Base-by-base conservation (phyloP, 1,140 invertebrate species). In the Batillaria attramentaria region DNA sequence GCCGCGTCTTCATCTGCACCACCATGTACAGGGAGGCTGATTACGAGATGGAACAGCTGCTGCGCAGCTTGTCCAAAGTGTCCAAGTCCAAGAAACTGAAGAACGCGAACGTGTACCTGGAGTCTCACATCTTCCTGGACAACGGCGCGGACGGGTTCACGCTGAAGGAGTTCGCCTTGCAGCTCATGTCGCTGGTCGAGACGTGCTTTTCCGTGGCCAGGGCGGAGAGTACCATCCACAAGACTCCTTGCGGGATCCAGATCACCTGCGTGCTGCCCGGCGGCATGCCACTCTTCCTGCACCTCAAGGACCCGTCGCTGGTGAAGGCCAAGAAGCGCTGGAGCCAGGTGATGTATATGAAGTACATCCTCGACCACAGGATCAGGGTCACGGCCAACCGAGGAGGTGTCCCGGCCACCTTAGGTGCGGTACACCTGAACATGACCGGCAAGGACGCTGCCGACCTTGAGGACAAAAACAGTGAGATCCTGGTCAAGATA, bases 341-440 rank as follows among this genome's bases (percentile, higher is more conserved):
- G 86, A 86, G 84, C 79, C 86, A 87, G 65, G 84, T 85, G 0
- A 86, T 86, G 84, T 86, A 86, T 43, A 83, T 86, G 79, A 83
- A 82, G 13, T 86, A 86, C 66, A 81, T 86, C n/a, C 60, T 86
- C 20, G 76, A 79, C n/a, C 78, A 83, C 77, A 75, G 85, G 31
- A 74, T 81, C 69, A 72, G 81, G 68, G 39, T 60, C 20, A 76
- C 79, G 13, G 31, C 20, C 31, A 35, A 35, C 13, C 46, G 60
- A 31, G 18, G 16, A 2, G 10, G 8, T 18, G 8, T 24, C 10
- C n/a, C n/a, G n/a, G n/a, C n/a, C n/a, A n/a, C n/a, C n/a, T n/a
- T n/a, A n/a, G 18, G 16, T 6, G 20, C 16, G 18, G 18, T 37
- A 20, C 18, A 39, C 37, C 66, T 69, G 18, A 33, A 35, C 33